A percentile compares a stretch with the other conserved stretches of the same genome.
Conservation (phyloP, 2,113 vertebrate species). For the Panthera tigris region DNA sequence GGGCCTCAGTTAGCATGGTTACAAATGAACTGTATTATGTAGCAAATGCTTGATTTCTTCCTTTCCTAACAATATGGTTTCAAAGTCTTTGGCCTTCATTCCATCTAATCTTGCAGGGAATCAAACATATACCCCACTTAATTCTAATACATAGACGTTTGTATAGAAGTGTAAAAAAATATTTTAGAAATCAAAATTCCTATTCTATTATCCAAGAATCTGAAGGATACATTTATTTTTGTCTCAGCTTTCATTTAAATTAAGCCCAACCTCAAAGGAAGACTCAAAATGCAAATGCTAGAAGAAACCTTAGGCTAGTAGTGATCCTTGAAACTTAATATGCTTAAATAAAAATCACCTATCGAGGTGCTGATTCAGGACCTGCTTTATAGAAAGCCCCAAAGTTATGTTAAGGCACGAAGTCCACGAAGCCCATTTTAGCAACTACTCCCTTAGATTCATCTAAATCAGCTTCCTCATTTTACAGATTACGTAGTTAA, state of each 20-base stretch:
- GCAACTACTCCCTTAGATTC: neutral
- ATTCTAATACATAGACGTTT: slow-evolving; percentile 46
- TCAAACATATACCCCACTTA: slow-evolving; percentile 53
- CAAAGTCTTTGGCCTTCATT: slow-evolving; percentile 43
- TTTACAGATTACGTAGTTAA: neutral
- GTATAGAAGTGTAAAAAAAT: neutral
- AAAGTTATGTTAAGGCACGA: neutral
- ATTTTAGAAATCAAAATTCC: slow-evolving; percentile 26
- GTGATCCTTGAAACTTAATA: neutral
- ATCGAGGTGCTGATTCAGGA: neutral
- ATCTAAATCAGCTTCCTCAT: neutral
- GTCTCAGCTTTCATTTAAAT: slow-evolving; percentile 60
- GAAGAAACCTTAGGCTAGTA: neutral
- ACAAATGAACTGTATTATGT: slow-evolving; percentile 39
- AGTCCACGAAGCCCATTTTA: neutral
- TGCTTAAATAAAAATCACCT: neutral
- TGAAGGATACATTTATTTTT: slow-evolving; percentile 52
- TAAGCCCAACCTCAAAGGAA: slow-evolving; percentile 59
- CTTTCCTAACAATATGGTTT: slow-evolving; percentile 25
- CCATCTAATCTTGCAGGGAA: slow-evolving; percentile 42
- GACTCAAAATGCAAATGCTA: slow-evolving; percentile 37
- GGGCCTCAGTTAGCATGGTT: neutral
- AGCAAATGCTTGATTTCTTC: slow-evolving; percentile 63
- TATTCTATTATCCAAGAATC: neutral
- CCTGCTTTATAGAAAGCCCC: neutral